A percentile compares a stretch with the other conserved stretches of the same genome.
phyloP scores from a whole-genome alignment of 2,113 vertebrate species.

The Nyctibius bracteatus region DNA sequence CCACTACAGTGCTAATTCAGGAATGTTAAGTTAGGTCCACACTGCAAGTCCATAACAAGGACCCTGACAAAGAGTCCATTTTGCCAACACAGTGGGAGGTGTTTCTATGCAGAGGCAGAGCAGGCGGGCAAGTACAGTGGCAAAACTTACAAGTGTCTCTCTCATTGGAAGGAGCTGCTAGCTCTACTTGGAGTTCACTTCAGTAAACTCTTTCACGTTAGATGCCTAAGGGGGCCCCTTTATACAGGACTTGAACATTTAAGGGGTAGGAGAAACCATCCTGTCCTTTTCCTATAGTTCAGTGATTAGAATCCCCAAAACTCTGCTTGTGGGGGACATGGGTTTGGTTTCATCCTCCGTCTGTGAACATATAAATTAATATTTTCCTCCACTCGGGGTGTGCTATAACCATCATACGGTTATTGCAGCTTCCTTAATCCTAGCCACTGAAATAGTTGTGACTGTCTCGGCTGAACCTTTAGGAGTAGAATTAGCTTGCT shows the following conservation, averaged over 20 bases:
- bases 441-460: not conserved
- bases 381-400: not conserved
- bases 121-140: not conserved
- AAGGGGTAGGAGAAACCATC: not conserved
- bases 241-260: not conserved
- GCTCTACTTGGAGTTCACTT: not conserved
- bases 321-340: accelerated
- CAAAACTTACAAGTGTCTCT: not conserved
- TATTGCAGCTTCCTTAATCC: not conserved
- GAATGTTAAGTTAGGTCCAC: not conserved
- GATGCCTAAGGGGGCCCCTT: not conserved
- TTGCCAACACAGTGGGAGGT: not conserved
- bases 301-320: not conserved
- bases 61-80: not conserved
- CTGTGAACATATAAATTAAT: not conserved
- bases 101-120: not conserved
- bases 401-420: not conserved
- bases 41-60: not conserved
- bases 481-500: not conserved
- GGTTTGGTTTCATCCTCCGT: not conserved
- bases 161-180: not conserved
- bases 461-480: not conserved
- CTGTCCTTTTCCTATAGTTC: not conserved
- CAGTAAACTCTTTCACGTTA: not conserved
- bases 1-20: not conserved